Percentiles rank a stretch among this genome's conserved stretches.
phyloP scores from a whole-genome alignment of 2,113 vertebrate species.

The Riparia riparia region DNA sequence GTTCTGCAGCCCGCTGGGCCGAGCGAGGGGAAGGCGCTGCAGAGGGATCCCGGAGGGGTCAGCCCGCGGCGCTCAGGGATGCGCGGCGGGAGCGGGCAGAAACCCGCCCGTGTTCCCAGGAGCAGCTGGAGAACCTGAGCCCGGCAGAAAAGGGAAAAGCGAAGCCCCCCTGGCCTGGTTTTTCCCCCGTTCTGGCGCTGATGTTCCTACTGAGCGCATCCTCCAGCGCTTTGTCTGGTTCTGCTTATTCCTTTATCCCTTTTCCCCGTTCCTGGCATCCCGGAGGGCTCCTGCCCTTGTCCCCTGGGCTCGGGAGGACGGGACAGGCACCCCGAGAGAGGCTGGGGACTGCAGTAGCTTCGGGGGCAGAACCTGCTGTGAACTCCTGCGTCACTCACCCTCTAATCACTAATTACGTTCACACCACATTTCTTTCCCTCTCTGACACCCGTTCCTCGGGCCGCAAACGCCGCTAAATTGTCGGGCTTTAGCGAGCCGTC shows the following conservation, averaged over 20 bases:
- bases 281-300: background rate
- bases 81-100: background rate
- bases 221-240: fast-evolving
- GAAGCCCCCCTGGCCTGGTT: background rate
- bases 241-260: background rate
- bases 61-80: background rate
- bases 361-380: background rate
- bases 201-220: background rate
- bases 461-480: background rate
- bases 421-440: fast-evolving
- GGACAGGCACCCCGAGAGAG: background rate
- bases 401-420: background rate
- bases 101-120: background rate
- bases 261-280: background rate
- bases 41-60: fast-evolving
- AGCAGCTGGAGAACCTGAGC: background rate
- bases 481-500: background rate
- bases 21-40: background rate
- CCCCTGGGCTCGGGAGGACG: background rate
- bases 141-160: background rate
- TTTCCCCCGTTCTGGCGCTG: background rate
- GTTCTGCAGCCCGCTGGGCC: background rate
- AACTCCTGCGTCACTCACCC: background rate
- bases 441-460: background rate
- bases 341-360: background rate